Evolutionary conservation across 2,113 vertebrate species (phyloP).

Genomic region (Myotis yumanensis): DNA sequence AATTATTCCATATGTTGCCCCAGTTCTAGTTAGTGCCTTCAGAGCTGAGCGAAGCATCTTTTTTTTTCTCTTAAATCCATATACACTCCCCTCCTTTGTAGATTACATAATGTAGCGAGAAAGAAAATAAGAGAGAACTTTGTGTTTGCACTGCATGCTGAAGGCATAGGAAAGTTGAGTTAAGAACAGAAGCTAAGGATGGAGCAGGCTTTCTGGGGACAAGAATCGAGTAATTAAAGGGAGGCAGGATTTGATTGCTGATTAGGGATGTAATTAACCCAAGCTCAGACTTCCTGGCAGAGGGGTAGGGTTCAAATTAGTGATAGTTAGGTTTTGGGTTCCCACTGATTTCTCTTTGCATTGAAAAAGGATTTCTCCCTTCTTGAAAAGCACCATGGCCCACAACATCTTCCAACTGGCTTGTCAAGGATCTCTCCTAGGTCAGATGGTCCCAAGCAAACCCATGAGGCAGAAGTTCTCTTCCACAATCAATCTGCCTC

Average conservation of each 20-base stretch:
- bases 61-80: background rate
- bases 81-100: background rate
- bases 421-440: background rate
- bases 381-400: background rate
- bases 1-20: slow-evolving; percentile 76
- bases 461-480: background rate
- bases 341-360: background rate
- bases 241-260: background rate
- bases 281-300: background rate
- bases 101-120: slow-evolving; percentile 2
- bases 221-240: background rate
- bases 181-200: background rate
- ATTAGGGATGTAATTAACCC: background rate
- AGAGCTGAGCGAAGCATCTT: slow-evolving; percentile 8
- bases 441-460: background rate
- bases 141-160: background rate
- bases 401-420: background rate
- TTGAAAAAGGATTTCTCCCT: background rate
- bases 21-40: slow-evolving; percentile 64
- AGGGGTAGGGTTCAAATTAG: background rate
- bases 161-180: background rate
- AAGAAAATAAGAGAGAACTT: background rate
- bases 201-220: background rate
- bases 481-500: no score
- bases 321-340: background rate